Percentiles rank a stretch among this genome's conserved stretches.
phyloP scores from a whole-genome alignment of 1,140 invertebrate genomes.

The Nebria ingens region DNA sequence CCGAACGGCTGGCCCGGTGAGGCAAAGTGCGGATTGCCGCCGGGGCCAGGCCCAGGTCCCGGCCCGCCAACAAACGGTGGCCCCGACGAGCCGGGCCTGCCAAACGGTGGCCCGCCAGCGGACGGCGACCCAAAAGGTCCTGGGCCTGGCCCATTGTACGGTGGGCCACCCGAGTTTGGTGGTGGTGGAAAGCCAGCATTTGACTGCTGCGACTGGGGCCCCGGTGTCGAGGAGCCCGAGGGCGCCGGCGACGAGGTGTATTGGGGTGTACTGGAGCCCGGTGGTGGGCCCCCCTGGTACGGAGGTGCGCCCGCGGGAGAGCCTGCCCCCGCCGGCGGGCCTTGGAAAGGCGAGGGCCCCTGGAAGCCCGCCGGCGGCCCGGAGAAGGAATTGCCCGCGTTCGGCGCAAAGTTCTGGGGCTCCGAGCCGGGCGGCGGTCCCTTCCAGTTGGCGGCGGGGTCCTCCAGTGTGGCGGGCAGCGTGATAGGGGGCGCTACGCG shows the following conservation, averaged over 20 bases:
- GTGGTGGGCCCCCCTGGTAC: constrained; percentile 53
- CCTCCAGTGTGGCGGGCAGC: constrained; percentile 57
- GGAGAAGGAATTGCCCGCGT: constrained; percentile 44
- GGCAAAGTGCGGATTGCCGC: constrained; percentile 51
- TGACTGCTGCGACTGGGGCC: constrained; percentile 46
- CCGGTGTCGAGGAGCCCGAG: constrained; percentile 63
- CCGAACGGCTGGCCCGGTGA: constrained; percentile 52
- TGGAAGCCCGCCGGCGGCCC: constrained; percentile 48
- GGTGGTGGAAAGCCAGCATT: constrained; percentile 51
- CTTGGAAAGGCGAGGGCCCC: constrained; percentile 48
- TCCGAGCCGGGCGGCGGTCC: constrained; percentile 52
- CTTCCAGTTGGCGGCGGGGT: constrained; percentile 56
- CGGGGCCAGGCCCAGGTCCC: constrained; percentile 36
- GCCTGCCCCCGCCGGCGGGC: constrained; percentile 49
- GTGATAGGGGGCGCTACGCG: constrained; percentile 50
- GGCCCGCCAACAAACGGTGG: constrained; percentile 49
- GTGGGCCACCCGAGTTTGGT: constrained; percentile 43
- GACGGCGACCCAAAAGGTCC: constrained; percentile 56
- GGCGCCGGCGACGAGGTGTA: constrained; percentile 65
- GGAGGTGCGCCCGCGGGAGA: constrained; percentile 50
- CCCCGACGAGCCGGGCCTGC: constrained; percentile 55
- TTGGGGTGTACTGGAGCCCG: constrained; percentile 60
- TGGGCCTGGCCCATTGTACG: constrained; percentile 52
- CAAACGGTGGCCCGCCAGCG: constrained; percentile 49
- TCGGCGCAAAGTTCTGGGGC: constrained; percentile 46